Evolutionary conservation across 1,140 invertebrate genomes (phyloP).

Genomic region (Leptinotarsa lineolata): DNA sequence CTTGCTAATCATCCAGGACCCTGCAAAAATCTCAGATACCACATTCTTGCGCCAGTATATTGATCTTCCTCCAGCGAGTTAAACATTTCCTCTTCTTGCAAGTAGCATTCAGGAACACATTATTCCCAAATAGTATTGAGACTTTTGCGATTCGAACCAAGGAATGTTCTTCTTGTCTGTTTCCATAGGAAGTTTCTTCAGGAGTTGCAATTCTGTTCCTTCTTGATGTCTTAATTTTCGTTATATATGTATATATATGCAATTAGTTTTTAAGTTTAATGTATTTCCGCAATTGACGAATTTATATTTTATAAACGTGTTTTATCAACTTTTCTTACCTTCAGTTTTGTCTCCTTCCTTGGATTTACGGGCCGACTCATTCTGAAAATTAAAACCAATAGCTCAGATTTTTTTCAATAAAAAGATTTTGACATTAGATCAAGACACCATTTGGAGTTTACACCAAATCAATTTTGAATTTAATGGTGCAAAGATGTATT

Average conservation of each 20-base stretch:
- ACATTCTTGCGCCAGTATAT: neutral
- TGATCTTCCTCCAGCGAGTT: neutral
- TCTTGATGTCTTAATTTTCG: slow-evolving; percentile 8
- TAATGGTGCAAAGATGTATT: neutral
- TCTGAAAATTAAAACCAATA: slow-evolving; percentile 11
- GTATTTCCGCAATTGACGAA: neutral
- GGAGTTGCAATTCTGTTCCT: neutral
- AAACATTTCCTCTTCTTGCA: neutral
- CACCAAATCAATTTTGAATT: too few species aligned
- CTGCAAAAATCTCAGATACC: neutral
- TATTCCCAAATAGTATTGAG: too few species aligned
- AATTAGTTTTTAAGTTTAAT: slow-evolving; percentile 23
- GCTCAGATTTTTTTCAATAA: neutral
- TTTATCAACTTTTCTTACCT: slow-evolving; percentile 12
- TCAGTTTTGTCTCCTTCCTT: slow-evolving; percentile 21
- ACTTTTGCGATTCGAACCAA: too few species aligned
- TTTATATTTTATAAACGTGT: neutral
- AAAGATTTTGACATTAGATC: too few species aligned
- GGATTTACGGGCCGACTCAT: slow-evolving; percentile 12
- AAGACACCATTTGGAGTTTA: too few species aligned
- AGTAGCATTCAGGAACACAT: too few species aligned
- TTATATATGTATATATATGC: slow-evolving; percentile 23
- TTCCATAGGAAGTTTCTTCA: neutral
- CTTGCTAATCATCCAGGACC: neutral
- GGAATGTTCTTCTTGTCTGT: neutral